These are phyloP conservation scores for Poeciliopsis turrubarensis DNA, from an alignment of 2,113 vertebrate species.

Conservation along the genomic window DNA sequence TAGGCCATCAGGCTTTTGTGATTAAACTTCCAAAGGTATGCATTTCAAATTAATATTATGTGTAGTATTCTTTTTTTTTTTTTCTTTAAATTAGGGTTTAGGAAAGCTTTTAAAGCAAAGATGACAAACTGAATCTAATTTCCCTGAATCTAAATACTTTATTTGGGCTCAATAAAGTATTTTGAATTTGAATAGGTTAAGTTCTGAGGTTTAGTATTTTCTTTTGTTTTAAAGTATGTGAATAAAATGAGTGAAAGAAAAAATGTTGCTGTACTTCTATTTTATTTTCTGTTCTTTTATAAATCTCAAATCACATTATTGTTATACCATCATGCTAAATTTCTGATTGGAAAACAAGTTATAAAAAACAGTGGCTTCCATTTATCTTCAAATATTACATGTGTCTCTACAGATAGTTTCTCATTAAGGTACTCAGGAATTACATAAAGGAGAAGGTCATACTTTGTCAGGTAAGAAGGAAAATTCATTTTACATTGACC, in stretches of 20 bases:
- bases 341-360: neutral
- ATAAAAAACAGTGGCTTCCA: neutral
- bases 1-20: no score
- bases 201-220: neutral
- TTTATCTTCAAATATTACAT: neutral
- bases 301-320: no score
- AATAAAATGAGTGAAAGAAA: neutral
- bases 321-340: neutral
- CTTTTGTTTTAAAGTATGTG: neutral
- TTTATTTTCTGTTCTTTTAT: no score
- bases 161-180: no score
- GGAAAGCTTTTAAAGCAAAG: neutral
- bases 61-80: no score
- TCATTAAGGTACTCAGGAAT: conserved; percentile 20
- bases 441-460: conserved; percentile 35
- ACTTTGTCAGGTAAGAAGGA: neutral
- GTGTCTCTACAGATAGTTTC: neutral
- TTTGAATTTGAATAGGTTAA: no score
- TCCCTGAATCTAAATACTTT: no score
- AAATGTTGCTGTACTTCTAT: no score
- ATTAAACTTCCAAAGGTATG: no score
- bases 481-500: conserved; percentile 12
- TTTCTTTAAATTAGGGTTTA: no score
- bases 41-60: no score
- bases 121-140: neutral